A percentile compares a stretch with the other conserved stretches of the same genome.
phyloP scores from a whole-genome alignment of 2,888 invertebrate genomes.

The Drosophila birchii region DNA sequence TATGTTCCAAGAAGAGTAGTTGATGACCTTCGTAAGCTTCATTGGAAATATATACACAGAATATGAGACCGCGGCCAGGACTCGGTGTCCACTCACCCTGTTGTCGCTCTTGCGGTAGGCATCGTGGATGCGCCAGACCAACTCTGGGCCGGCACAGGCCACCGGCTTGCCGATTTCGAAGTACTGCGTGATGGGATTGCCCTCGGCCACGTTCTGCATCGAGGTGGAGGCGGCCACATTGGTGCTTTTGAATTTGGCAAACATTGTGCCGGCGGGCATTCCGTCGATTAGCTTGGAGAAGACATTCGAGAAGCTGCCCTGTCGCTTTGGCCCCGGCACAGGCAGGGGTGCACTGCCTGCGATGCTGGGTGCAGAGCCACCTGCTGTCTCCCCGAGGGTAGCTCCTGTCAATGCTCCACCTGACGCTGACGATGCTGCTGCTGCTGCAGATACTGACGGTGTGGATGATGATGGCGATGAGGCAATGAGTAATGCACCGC shows the following conservation, averaged over 20 bases:
- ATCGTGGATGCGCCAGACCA: constrained; percentile 96
- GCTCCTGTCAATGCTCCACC: constrained; percentile 31
- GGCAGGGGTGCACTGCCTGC: constrained; percentile 35
- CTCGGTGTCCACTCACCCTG: constrained; percentile 88
- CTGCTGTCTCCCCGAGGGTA: constrained; percentile 26
- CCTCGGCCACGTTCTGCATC: constrained; percentile 87
- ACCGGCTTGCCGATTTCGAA: constrained; percentile 95
- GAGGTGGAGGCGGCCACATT: constrained; percentile 84
- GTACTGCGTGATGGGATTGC: constrained; percentile 93
- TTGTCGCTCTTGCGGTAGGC: constrained; percentile 94
- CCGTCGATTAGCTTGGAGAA: constrained; percentile 85
- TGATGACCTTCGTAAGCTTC: neutral
- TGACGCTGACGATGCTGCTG: constrained; percentile 13
- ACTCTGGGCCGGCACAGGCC: constrained; percentile 93
- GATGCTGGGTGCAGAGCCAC: constrained; percentile 69
- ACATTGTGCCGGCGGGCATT: constrained; percentile 88
- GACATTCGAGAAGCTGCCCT: constrained; percentile 84
- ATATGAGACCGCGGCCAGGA: neutral
- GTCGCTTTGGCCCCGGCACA: constrained; percentile 70
- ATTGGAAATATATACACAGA: neutral
- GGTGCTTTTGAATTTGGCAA: constrained; percentile 90
- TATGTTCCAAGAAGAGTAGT: neutral
- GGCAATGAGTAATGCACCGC: constrained; percentile 35
- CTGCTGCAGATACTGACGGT: neutral
- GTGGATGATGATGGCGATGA: constrained; percentile 21